Evolutionary conservation across 2,113 vertebrate species (phyloP), one percentile per base, ranked within the genome.

Genomic region (Oryzias javanicus): DNA sequence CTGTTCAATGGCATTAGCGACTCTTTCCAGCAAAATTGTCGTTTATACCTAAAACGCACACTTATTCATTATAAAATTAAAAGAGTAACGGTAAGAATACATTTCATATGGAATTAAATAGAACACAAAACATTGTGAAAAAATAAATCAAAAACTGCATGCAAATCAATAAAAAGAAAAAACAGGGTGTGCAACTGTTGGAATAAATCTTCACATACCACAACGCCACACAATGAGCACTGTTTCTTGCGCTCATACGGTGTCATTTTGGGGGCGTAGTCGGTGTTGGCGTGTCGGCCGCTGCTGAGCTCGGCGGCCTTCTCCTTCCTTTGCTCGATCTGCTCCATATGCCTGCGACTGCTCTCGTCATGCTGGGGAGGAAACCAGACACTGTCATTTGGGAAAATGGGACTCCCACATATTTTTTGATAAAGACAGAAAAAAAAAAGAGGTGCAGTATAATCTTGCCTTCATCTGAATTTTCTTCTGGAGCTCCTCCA

Each of bases 401-500:
- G 47, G 24, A 76, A 67, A 64, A 6, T 3, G 12, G 4, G 19
- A 56, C 52, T 57, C 17, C 15, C 29, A 20, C 19, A 27, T 35
- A 14, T 20, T 55, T 49, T 65, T 42, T 2, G 17, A 16, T 19
- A 41, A 29, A 35, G 22, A 49, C 12, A n/a, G n/a, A n/a, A n/a
- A 14, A 10, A 14, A 14, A 10, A 51, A 55, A 44, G 54, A 42
- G 15, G 20, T 4, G 1, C 2, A 20, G 25, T 42, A 13, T 53
- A 47, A 70, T 55, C 18, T 49, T 83, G 94, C 97, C 92, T 99
- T 99, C 85, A 97, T 91, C 67, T 99, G 97, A 63, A 99, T 99
- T 87, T 99, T 99, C 72, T 99, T 99, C 90, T 99, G 97, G 6
- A 99, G 89, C 72, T 99, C 97, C 75, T 98, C 97, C 96, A 99